Percentiles rank a stretch among this genome's conserved stretches.
These are phyloP conservation scores for Tangara arthus DNA, from an alignment of 2,797 vertebrate genomes.

Conservation along the genomic window DNA sequence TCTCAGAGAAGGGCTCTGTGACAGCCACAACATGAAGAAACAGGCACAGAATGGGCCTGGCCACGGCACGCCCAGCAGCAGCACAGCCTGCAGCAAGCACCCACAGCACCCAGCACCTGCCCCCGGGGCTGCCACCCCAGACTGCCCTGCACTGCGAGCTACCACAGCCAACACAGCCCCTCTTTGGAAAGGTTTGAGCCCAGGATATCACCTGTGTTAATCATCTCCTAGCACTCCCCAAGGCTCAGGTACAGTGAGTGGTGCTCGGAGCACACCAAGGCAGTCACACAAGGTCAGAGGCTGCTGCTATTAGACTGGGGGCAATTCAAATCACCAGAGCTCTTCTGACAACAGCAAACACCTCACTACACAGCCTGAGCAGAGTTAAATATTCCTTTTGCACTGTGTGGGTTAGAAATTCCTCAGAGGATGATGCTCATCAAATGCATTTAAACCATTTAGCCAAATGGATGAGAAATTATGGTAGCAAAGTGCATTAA, in stretches of 20 bases:
- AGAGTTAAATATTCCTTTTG: neutral
- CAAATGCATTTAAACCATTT: neutral
- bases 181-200: neutral
- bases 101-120: neutral
- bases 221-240: slow-evolving; percentile 1
- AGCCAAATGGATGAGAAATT: neutral
- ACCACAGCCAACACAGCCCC: slow-evolving; percentile 25
- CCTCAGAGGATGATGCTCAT: neutral
- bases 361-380: neutral
- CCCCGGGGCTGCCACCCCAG: neutral
- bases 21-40: neutral
- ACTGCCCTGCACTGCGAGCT: neutral
- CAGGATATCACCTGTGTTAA: slow-evolving; percentile 3
- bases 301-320: neutral
- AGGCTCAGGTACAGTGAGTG: neutral
- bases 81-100: neutral
- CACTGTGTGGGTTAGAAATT: neutral
- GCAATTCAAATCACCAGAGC: neutral
- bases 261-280: neutral
- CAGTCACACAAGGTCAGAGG: neutral
- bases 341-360: neutral
- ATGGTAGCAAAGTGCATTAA: neutral
- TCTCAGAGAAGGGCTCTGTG: neutral
- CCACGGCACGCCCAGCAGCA: neutral
- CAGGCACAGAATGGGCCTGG: rapidly evolving